These are phyloP conservation scores for Cephalopterus ornatus DNA, from an alignment of 2,113 vertebrate genomes.

Conservation along the genomic window DNA sequence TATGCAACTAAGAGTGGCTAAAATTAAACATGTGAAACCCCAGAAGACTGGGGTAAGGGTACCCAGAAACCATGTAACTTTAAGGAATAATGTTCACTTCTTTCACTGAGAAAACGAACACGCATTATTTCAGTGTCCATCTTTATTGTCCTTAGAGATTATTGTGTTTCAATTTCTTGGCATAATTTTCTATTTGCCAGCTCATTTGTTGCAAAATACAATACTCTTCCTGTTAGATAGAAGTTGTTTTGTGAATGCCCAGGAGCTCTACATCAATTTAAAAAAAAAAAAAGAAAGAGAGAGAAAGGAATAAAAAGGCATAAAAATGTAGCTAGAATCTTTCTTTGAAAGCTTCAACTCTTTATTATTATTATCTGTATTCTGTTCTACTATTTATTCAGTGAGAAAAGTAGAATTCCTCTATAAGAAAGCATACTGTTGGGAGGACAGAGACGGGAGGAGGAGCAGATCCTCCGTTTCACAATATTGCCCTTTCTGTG, in stretches of 20 bases:
- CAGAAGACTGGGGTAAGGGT: slow-evolving; percentile 18
- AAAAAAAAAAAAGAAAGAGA: neutral
- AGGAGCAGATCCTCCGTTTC: neutral
- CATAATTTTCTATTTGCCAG: slow-evolving; percentile 28
- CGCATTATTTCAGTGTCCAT: neutral
- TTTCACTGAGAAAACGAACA: neutral
- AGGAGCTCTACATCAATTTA: neutral
- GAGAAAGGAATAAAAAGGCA: neutral
- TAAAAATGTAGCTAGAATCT: neutral
- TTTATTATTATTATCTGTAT: neutral
- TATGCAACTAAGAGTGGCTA: slow-evolving; percentile 52
- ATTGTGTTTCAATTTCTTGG: slow-evolving; percentile 8
- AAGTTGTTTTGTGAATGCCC: neutral
- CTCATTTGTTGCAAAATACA: slow-evolving; percentile 19
- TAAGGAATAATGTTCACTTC: neutral
- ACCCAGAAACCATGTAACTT: neutral
- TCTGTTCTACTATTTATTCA: neutral
- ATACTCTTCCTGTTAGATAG: neutral
- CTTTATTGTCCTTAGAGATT: neutral
- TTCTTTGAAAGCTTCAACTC: neutral
- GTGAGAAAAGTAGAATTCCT: neutral
- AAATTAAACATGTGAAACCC: slow-evolving; percentile 32
- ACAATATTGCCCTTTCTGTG: neutral
- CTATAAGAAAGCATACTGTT: neutral
- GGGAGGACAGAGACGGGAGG: neutral